Conservation (phyloP, 1,140 invertebrate species). For the Neuroterus valhalla region DNA sequence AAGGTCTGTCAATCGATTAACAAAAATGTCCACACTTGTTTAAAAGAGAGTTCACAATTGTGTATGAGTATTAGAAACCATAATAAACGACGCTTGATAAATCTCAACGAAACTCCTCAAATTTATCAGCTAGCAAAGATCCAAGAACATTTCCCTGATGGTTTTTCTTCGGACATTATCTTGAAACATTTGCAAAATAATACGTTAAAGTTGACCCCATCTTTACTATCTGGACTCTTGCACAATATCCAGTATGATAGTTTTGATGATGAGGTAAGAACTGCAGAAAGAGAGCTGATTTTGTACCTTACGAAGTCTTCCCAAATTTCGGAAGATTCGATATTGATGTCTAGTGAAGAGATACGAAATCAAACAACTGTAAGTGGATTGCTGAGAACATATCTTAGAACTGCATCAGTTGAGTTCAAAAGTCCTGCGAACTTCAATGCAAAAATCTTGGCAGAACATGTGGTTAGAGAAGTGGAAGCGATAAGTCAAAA, state of each 20-base stretch:
- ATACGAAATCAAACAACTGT: constrained; percentile 33
- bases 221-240: constrained; percentile 46
- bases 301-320: constrained; percentile 3
- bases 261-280: constrained; percentile 45
- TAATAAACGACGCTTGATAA: constrained; percentile 31
- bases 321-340: not conserved
- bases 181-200: constrained; percentile 36
- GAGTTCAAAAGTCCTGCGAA: not conserved
- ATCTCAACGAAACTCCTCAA: constrained; percentile 28
- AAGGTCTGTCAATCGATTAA: constrained; percentile 51
- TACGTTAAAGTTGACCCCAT: constrained; percentile 39
- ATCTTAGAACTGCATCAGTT: constrained; percentile 20
- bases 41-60: constrained; percentile 41
- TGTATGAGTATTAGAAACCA: constrained; percentile 45
- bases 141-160: constrained; percentile 38
- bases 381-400: constrained; percentile 42
- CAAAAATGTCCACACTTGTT: constrained; percentile 30
- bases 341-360: not conserved
- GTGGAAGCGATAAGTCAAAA: constrained; percentile 50
- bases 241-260: constrained; percentile 48
- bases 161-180: constrained; percentile 44
- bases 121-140: constrained; percentile 36
- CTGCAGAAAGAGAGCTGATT: constrained; percentile 46
- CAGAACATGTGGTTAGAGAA: constrained; percentile 41
- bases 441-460: constrained; percentile 31